Conservation (phyloP, 2,797 vertebrate genomes). For the Fundulus diaphanus region DNA sequence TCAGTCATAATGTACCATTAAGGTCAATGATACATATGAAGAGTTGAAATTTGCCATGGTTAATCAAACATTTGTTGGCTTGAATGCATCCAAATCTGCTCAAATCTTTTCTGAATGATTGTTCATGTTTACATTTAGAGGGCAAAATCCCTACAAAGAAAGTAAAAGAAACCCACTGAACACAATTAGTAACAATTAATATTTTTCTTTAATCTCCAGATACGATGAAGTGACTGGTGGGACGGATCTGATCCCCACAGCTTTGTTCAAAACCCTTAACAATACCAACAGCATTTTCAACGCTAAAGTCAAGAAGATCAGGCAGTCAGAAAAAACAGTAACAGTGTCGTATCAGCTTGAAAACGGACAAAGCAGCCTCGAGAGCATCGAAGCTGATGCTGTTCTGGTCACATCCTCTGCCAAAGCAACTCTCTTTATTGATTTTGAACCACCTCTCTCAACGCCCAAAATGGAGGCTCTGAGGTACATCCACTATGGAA, state of each 20-base stretch:
- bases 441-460: conserved; percentile 75
- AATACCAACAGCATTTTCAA: conserved; percentile 48
- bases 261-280: conserved; percentile 59
- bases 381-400: conserved; percentile 53
- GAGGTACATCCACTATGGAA: conserved; percentile 47
- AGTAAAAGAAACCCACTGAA: background rate
- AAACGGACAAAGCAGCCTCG: background rate
- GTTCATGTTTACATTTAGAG: no score
- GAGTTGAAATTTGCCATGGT: no score
- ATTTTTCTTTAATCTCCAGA: conserved; percentile 55
- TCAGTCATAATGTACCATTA: no score
- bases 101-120: background rate
- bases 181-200: background rate
- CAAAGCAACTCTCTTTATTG: conserved; percentile 73
- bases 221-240: conserved; percentile 80
- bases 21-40: no score
- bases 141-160: background rate
- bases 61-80: no score
- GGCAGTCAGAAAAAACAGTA: conserved; percentile 42
- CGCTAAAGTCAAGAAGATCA: conserved; percentile 70
- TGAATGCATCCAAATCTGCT: background rate
- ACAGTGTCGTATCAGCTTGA: conserved; percentile 51
- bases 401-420: conserved; percentile 77
- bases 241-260: conserved; percentile 73
- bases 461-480: conserved; percentile 45